Base-by-base conservation (phyloP, 2,888 invertebrate genomes). In the Drosophila niveifrons region DNA sequence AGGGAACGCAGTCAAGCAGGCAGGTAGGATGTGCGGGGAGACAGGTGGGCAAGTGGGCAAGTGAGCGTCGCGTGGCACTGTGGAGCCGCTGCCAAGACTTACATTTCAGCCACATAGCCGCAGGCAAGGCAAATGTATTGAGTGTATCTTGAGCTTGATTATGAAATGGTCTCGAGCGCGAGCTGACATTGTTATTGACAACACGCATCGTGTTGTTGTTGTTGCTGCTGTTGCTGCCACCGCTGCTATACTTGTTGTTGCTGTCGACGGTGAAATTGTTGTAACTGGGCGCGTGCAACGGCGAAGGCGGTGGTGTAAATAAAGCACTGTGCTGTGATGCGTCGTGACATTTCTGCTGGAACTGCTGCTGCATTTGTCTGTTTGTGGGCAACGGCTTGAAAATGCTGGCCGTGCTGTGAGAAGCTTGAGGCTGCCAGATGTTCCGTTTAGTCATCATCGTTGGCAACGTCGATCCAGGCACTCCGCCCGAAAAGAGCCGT, bases 41-140 rank as follows among this genome's bases (percentile, higher is more conserved):
- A 39, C 43, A 23, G 67, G 34, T 52, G 52, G 57, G 34, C 51
- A 56, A 53, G n/a, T 50, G 62, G 62, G 43, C 65, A 66, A 44
- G 56, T 67, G 57, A 65, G 61, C 58, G 62, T 66, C 70, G 55
- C 53, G 41, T 43, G 64, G 67, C 72, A 66, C 52, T 58, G 68
- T 71, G 61, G 68, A 82, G 80, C 86, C 72, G 80, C 76, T 73
- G 82, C 83, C 88, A 90, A 88, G 80, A 90, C 91, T 91, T 91
- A 91, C 91, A 90, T 91, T 91, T 91, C 79, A 89, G 90, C 90
- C 91, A 91, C 82, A 89, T 79, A 82, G 77, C 81, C 78, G 82
- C 77, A 78, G 90, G 90, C 74, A 84, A 78, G 90, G 86, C 80
- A 76, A 85, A 87, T 79, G 84, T 89, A 83, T 90, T 90, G 82